Evolutionary conservation across 2,113 vertebrate genomes (phyloP), one percentile per base, ranked within the genome.

Genomic region (Hiodon alosoides): DNA sequence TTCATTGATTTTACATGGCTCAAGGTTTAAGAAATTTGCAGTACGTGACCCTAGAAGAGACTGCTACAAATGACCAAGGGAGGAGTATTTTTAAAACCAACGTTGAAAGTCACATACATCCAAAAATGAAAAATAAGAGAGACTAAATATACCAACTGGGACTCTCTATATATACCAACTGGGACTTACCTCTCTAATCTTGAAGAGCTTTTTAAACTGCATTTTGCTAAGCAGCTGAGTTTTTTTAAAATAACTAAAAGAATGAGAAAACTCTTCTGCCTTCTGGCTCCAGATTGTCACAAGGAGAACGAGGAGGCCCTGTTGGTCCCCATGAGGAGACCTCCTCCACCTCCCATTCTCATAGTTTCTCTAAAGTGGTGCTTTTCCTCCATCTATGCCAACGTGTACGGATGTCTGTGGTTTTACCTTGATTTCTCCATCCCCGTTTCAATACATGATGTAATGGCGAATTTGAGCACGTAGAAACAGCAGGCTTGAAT

Each of bases 381-480:
- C 73, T 75, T 71, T 53, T 68, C 83, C 76, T 79, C 72, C 67
- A 74, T 80, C 77, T 72, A 84, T 80, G 14, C 62, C 60, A 67
- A 60, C 62, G 46, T 69, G 48, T 68, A 66, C 47, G 47, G 73
- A 67, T 14, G 59, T 66, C 69, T 54, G 73, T 61, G 77, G 64
- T 67, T 75, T 70, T 57, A 48, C 50, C 52, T 60, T 52, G 46
- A 6, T 69, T 53, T 50, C 51, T 73, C 53, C 66, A 77, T 80
- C 62, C 79, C 80, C 81, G 80, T 79, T 79, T 80, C 81, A 85
- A 79, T 86, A 76, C 80, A 76, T 85, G 83, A 83, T 85, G 75
- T 67, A 76, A 77, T 54, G 51, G 77, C 54, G 67, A 55, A 75
- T 57, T 68, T 13, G 69, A 58, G 51, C 16, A 54, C 16, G 17